Evolutionary conservation across 2,113 vertebrate genomes (phyloP).

Genomic region (Neotoma lepida): DNA sequence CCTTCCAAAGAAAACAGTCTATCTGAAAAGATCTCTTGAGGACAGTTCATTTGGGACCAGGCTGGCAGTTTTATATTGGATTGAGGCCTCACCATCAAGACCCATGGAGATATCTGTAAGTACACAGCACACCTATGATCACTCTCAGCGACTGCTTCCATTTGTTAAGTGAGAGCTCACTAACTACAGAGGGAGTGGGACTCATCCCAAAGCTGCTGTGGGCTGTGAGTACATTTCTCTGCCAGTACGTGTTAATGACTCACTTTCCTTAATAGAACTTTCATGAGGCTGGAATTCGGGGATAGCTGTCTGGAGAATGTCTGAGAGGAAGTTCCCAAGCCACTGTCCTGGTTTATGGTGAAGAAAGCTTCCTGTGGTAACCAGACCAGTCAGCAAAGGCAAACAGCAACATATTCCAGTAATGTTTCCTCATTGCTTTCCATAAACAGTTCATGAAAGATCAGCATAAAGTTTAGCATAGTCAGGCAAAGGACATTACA

Average conservation of each 20-base stretch:
- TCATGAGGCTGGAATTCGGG: constrained; percentile 72
- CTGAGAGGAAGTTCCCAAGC: constrained; percentile 70
- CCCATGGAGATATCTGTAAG: not conserved
- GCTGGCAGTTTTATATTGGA: not conserved
- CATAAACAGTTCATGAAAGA: not conserved
- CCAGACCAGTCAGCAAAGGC: constrained; percentile 40
- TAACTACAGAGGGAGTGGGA: not conserved
- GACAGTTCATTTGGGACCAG: not conserved
- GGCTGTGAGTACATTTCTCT: constrained; percentile 26
- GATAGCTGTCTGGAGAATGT: constrained; percentile 74
- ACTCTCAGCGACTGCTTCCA: not conserved
- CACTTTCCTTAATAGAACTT: constrained; percentile 78
- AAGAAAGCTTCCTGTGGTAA: constrained; percentile 17
- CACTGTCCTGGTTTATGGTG: constrained; percentile 45
- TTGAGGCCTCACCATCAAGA: constrained; percentile 19
- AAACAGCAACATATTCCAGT: constrained; percentile 56
- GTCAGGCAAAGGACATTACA: not conserved
- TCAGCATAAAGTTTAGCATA: constrained; percentile 38
- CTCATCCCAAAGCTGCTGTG: not conserved
- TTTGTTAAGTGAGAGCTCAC: constrained; percentile 11
- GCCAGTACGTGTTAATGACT: constrained; percentile 76
- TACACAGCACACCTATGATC: not conserved
- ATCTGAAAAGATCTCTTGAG: not conserved
- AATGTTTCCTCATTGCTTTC: not conserved
- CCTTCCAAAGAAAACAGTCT: constrained; percentile 56